Evolutionary conservation across 2,888 invertebrate species (phyloP), one percentile per base, ranked within the genome.

Genomic region (Gastrophysa polygoni): DNA sequence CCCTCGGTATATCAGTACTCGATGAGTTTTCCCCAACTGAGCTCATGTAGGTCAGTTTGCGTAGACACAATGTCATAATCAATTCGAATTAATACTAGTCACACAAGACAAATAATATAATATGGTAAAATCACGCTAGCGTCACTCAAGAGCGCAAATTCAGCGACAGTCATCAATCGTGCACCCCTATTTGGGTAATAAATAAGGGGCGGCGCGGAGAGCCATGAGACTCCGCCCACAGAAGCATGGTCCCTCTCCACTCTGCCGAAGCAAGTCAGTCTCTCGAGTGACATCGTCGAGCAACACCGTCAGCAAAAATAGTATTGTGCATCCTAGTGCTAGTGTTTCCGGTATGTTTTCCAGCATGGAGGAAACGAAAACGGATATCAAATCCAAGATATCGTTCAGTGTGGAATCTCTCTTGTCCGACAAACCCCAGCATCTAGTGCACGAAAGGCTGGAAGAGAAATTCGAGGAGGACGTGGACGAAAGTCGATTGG

Each of bases 401-500:
- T 89, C 89, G 64, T 90, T 90, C 80, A 90, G 90, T 81, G 90
- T 90, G 50, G 90, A 90, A 80, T 85, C 90, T 0, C 76, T 90
- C 18, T 78, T 90, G 32, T 82, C 67, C 7, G 62, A 56, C 57
- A 71, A 67, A 16, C 50, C 64, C 5, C 60, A 67, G 6, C 47
- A 68, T 0, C 51, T 49, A 5, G 51, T 55, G 10, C 67, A 67
- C 21, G 68, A 68, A 6, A 58, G 62, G 29, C 50, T 67, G 38
- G 68, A 68, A 55, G 70, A 71, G 51, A 67, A 68, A 57, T 64
- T 63, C 24, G 69, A 71, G 16, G 72, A 75, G 32, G 72, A 73
- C 29, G 64, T 63, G 21, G 75, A 72, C 55, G 73, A 74, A 64
- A 64, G 59, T 68, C 67, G 68, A 43, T 66, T 71, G 54, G 73